Evolutionary conservation across 92 coral and sea anemone genomes (phyloP).

Genomic region (Siderastrea siderea): DNA sequence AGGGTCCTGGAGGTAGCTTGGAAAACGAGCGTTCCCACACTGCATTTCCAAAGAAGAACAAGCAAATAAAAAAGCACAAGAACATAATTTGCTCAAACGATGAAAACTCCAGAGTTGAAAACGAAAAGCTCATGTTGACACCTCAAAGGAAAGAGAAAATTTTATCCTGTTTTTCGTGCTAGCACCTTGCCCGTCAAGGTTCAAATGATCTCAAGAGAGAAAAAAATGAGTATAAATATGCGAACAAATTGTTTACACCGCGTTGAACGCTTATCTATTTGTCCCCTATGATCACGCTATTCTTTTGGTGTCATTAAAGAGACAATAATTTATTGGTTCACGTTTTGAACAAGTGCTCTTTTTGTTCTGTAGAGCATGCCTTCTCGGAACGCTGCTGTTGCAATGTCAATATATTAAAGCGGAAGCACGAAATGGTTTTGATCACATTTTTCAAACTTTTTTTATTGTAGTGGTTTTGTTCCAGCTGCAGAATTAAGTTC

Average conservation of each 20-base stretch:
- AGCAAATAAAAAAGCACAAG: slow-evolving; percentile 18
- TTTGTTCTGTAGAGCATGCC: slow-evolving; percentile 5
- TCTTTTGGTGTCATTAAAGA: slow-evolving; percentile 1
- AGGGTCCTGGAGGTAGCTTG: slow-evolving; percentile 64
- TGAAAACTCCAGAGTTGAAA: neutral
- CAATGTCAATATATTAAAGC: neutral
- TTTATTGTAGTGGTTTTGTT: neutral
- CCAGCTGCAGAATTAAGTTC: neutral
- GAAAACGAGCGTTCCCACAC: slow-evolving; percentile 37
- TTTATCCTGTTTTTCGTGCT: neutral
- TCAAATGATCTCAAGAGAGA: slow-evolving; percentile 34
- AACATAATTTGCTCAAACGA: slow-evolving; percentile 16
- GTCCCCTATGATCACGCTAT: slow-evolving; percentile 32
- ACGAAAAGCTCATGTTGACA: slow-evolving; percentile 3
- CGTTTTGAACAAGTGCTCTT: slow-evolving; percentile 35
- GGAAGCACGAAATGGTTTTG: neutral
- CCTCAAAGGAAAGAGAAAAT: neutral
- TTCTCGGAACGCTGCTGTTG: neutral
- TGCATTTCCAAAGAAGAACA: slow-evolving; percentile 35
- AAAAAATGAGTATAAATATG: slow-evolving; percentile 32
- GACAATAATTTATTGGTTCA: slow-evolving; percentile 27
- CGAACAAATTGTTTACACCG: slow-evolving; percentile 37
- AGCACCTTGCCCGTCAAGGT: slow-evolving; percentile 15
- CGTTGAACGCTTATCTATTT: slow-evolving; percentile 22
- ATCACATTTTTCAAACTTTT: neutral